Conservation (phyloP, 1,140 invertebrate genomes). For the Drosophila equinoxialis region DNA sequence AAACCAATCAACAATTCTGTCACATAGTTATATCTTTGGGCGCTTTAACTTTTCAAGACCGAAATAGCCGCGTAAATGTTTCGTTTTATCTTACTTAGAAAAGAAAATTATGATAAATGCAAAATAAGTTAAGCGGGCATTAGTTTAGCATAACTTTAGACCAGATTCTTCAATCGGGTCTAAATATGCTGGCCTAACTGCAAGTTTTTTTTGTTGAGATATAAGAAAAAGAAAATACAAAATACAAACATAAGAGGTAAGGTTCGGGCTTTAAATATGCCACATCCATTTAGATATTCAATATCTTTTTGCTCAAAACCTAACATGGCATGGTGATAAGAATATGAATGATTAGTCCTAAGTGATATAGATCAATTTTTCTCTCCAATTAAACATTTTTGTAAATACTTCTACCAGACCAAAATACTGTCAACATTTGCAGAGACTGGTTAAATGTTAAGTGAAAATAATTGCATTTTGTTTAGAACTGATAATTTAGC, state of each 20-base stretch:
- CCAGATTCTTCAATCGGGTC: background rate
- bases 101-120: conserved; percentile 18
- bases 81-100: conserved; percentile 62
- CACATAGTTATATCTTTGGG: conserved; percentile 59
- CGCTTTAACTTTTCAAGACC: conserved; percentile 82
- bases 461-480: conserved; percentile 41
- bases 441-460: background rate
- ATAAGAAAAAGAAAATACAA: background rate
- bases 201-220: conserved; percentile 25
- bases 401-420: conserved; percentile 12
- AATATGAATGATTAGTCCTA: conserved; percentile 18
- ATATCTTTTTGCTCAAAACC: conserved; percentile 38
- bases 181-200: conserved; percentile 54
- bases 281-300: conserved; percentile 51
- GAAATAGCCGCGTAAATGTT: conserved; percentile 83
- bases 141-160: conserved; percentile 47
- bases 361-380: background rate
- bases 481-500: conserved; percentile 13
- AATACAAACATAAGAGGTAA: conserved; percentile 56
- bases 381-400: conserved; percentile 18
- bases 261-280: conserved; percentile 54
- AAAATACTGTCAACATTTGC: background rate
- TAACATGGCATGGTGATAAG: conserved; percentile 48
- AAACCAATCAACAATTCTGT: conserved; percentile 31
- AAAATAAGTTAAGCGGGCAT: conserved; percentile 32